These are phyloP conservation scores for Saguinus imperator DNA, from an alignment of 2,113 vertebrate genomes.

Conservation along the genomic window DNA sequence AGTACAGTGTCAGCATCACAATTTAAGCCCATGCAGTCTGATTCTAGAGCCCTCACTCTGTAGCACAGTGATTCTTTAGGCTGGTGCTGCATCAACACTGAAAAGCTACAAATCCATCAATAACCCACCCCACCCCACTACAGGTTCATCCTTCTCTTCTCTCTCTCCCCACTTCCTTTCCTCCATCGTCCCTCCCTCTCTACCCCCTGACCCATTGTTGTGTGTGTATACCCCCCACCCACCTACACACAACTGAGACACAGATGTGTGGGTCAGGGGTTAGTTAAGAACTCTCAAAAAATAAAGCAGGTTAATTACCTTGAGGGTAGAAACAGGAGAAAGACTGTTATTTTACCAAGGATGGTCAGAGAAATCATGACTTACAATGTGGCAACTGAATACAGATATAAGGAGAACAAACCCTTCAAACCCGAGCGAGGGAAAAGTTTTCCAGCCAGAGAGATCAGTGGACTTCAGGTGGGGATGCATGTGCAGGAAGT, in stretches of 20 bases:
- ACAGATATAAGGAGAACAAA: background rate
- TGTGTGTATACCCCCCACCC: background rate
- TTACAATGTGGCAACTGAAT: background rate
- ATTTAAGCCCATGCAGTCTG: background rate
- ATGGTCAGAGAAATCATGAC: background rate
- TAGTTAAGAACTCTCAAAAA: background rate
- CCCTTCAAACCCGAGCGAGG: no score
- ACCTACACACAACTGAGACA: background rate
- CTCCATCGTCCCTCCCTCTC: background rate
- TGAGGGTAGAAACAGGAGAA: background rate
- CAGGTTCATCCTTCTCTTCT: background rate
- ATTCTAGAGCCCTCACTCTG: background rate
- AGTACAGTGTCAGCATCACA: background rate
- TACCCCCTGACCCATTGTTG: no score
- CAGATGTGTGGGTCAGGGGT: background rate
- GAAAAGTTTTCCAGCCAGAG: background rate
- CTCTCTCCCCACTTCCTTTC: background rate
- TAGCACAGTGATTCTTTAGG: background rate
- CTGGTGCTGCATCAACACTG: background rate
- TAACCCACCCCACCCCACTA: rapidly evolving
- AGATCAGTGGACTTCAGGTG: background rate
- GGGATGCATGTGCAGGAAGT: background rate
- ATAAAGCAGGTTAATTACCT: background rate
- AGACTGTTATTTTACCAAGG: background rate
- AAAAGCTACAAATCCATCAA: background rate